A percentile compares a stretch with the other conserved stretches of the same genome.
Evolutionary conservation across 2,113 vertebrate genomes (phyloP).

Genomic region (Hyla sarda): DNA sequence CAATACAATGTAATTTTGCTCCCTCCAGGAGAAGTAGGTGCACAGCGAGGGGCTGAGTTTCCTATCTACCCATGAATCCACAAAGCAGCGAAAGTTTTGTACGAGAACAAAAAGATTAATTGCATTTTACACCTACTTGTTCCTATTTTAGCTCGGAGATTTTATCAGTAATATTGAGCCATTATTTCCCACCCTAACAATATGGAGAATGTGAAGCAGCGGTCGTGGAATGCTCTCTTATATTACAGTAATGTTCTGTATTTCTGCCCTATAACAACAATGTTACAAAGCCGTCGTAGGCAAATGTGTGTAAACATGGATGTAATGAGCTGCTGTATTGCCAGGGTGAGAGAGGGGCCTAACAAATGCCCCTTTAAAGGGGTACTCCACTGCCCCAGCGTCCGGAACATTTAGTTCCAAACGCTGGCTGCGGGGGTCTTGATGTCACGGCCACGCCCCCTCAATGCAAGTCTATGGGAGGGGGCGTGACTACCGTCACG

Average conservation of each 20-base stretch:
- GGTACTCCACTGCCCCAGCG: too few relatives aligned
- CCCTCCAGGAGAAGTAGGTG: conserved; percentile 5
- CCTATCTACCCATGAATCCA: background rate
- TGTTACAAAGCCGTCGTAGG: too few relatives aligned
- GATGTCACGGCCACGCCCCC: too few relatives aligned
- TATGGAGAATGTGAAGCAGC: background rate
- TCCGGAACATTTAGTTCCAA: too few relatives aligned
- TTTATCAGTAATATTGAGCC: conserved; percentile 19
- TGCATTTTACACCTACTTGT: conserved; percentile 29
- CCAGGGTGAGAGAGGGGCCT: too few relatives aligned
- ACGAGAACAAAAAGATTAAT: conserved; percentile 28
- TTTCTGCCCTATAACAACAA: too few relatives aligned
- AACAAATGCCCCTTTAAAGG: too few relatives aligned
- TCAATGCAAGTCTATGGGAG: too few relatives aligned
- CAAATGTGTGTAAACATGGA: too few relatives aligned
- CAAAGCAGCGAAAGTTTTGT: conserved; percentile 2
- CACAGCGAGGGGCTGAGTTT: conserved; percentile 2
- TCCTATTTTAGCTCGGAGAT: conserved; percentile 16
- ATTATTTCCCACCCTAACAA: background rate
- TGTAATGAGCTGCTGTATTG: too few relatives aligned
- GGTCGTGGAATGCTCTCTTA: background rate
- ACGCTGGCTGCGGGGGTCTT: too few relatives aligned
- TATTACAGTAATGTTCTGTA: background rate
- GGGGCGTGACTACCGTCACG: too few relatives aligned
- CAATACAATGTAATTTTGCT: conserved; percentile 2